Evolutionary conservation across 2,113 vertebrate genomes (phyloP), one percentile per base, ranked within the genome.

Genomic region (Corythornis vintsioides): DNA sequence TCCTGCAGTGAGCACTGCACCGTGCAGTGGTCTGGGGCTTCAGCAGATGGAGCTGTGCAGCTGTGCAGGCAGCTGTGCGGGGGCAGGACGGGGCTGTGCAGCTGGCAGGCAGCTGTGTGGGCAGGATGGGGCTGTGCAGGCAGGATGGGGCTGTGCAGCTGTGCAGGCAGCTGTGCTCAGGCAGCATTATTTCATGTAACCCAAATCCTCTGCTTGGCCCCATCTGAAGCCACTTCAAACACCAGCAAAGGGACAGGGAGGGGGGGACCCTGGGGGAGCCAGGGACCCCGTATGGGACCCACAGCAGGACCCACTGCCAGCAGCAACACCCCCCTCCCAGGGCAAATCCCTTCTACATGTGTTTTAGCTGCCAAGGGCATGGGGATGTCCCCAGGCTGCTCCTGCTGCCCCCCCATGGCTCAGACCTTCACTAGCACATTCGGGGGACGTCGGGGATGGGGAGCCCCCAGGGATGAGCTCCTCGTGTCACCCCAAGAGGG

Each of bases 1-100:
- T 1, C 83, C 77, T 2, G 8, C 38, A 0, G 18, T 1, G 33
- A 2, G 2, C 6, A 4, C 33, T 2, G 61, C 1, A 8, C 74
- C 43, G 38, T 6, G 89, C 89, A 19, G 55, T 31, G 64, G 29
- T 2, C 38, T 4, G 17, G 48, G 15, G 35, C 79, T 69, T 94
- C 95, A 26, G 92, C 95, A 96, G 95, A 21, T 89, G 95, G 95
- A 87, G 95, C 95, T 95, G 80, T 77, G 19, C 84, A 21, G 90
- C 84, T 66, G 88, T 3, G 42, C 61, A 24, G 48, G 47, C 45
- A 33, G 43, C 45, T 24, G 29, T 7, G 21, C 2, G 38, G 26
- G 28, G 65, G 3, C 65, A 28, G 64, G 42, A 2, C 3, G 55
- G 67, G 11, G 15, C 43, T 42, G 38, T 72, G 10, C 26, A 53